Conservation (phyloP, 2,797 vertebrate genomes). For the Sebastes vulpes region DNA sequence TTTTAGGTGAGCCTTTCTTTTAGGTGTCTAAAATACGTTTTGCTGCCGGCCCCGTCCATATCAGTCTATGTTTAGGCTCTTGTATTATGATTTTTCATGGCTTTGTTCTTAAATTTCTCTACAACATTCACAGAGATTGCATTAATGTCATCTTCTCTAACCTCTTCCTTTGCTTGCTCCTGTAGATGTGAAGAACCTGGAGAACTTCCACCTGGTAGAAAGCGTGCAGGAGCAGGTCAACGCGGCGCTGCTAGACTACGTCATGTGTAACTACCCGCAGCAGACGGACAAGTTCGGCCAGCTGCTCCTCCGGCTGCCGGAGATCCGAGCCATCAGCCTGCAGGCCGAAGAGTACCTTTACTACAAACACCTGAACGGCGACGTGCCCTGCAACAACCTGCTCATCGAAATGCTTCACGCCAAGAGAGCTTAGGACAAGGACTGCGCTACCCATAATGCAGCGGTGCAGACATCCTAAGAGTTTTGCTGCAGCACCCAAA, state of each 20-base stretch:
- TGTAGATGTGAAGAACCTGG: conserved; percentile 97
- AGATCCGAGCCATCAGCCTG: conserved; percentile 97
- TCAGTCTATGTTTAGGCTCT: background rate
- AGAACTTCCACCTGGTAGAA: conserved; percentile 98
- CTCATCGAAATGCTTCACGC: conserved; percentile 99
- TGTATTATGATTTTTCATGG: background rate
- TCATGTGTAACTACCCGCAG: conserved; percentile 97
- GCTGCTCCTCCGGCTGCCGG: conserved; percentile 94
- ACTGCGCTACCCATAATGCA: conserved; percentile 29
- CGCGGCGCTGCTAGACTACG: conserved; percentile 96
- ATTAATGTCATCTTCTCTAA: background rate
- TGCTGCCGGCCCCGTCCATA: no score
- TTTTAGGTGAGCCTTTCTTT: no score
- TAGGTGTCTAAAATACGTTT: no score
- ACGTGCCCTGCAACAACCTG: conserved; percentile 99
- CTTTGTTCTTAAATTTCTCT: background rate
- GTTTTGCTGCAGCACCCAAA: conserved; percentile 28
- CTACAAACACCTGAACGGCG: conserved; percentile 99
- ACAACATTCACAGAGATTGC: background rate
- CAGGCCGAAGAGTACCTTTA: conserved; percentile 99
- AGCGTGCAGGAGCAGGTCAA: conserved; percentile 99
- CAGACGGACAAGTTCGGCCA: conserved; percentile 98
- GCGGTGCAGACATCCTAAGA: conserved; percentile 28
- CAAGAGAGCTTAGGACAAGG: conserved; percentile 90
- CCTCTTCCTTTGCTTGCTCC: conserved; percentile 6